Base-by-base conservation (phyloP, 2,113 vertebrate genomes). In the human (Homo sapiens) region DNA sequence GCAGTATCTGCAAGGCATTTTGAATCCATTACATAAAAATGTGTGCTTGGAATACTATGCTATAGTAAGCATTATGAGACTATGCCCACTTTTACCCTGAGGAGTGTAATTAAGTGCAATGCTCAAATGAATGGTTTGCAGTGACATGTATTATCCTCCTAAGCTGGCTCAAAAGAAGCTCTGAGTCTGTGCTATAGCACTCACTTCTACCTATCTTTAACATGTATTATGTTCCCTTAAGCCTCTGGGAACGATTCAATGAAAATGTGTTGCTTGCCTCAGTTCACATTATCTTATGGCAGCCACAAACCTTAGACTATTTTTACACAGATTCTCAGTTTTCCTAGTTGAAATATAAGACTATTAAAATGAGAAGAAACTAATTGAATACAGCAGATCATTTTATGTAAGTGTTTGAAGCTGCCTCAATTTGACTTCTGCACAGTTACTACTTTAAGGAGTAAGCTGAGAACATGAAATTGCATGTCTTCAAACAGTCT, bases 21-120 rank as follows among this genome's bases (percentile, higher is more conserved):
- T n/a, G 80, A 88, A 80, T 55, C 32, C 72, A 38, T 79, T 95
- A 45, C 48, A 61, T 87, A 75, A 94, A 93, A 93, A 85, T 72
- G 13, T 79, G 32, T 76, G 43, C 45, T 78, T 93, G 85, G 59
- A 20, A 30, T 61, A 52, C 50, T 11, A 14, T 68, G 18, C 40
- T 45, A 84, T 14, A 14, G 10, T 18, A 80, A 64, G 48, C 16
- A 40, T 82, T 76, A 64, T 64, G 32, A 55, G 6, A 73, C 20
- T 35, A 70, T 18, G 23, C 35, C 0, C 4, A 76, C 8, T 94
- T 89, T 72, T 89, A 43, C 48, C 72, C 27, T 22, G 35, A 48
- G 61, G 57, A 72, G 4, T 72, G 43, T 57, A 94, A 76, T 84
- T 90, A 96, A 75, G 6, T 50, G 10, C n/a, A 48, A 16, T 40